Conservation (phyloP, 2,113 vertebrate species). For the Mustelus asterias region DNA sequence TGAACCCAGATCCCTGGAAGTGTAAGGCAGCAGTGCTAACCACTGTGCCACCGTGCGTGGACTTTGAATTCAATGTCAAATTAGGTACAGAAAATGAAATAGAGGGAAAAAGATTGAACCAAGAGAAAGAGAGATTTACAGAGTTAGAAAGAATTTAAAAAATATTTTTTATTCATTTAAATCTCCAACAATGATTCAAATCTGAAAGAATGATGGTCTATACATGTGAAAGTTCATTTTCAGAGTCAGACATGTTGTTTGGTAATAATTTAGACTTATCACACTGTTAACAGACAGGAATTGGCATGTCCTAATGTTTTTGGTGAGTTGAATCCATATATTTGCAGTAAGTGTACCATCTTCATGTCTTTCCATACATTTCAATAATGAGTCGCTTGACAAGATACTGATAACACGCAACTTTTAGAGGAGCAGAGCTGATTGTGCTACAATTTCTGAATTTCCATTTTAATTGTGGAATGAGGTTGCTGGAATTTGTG, state of each 20-base stretch:
- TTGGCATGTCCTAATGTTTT: not conserved
- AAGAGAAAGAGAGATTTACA: not conserved
- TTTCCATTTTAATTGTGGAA: not conserved
- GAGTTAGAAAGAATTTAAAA: not conserved
- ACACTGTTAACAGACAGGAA: not conserved
- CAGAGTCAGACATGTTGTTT: too few relatives aligned
- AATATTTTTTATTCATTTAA: not conserved
- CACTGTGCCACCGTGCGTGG: too few relatives aligned
- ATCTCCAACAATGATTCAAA: not conserved
- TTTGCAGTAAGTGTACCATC: too few relatives aligned
- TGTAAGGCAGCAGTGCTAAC: too few relatives aligned
- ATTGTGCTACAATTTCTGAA: not conserved
- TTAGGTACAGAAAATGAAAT: not conserved
- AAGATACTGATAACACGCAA: not conserved
- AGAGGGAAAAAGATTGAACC: not conserved
- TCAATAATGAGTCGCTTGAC: not conserved
- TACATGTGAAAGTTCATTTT: too few relatives aligned
- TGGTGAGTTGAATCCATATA: not conserved
- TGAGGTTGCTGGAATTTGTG: not conserved
- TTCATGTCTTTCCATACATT: not conserved
- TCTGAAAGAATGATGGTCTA: too few relatives aligned
- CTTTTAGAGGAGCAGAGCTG: not conserved
- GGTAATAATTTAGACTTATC: too few relatives aligned
- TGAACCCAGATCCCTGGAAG: too few relatives aligned
- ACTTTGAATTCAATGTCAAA: too few relatives aligned